Evolutionary conservation across 2,113 vertebrate genomes (phyloP).

Genomic region (Anseranas semipalmata): DNA sequence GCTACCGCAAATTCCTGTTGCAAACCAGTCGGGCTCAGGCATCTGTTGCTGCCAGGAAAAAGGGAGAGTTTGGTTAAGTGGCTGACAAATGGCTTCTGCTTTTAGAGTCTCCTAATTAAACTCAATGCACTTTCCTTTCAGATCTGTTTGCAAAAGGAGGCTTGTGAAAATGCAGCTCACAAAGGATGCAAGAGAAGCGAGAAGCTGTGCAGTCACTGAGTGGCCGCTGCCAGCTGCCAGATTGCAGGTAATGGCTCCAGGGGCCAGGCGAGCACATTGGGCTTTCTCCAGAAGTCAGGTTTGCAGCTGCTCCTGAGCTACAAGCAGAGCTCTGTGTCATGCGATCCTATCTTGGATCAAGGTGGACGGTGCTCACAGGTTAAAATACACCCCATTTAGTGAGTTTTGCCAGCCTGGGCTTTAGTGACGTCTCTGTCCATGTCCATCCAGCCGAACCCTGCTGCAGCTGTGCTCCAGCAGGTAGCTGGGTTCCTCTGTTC

Average conservation of each 20-base stretch:
- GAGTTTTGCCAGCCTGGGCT: not conserved
- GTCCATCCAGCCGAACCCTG: not conserved
- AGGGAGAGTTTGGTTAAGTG: not conserved
- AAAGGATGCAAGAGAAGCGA: not conserved
- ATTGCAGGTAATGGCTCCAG: rapidly evolving
- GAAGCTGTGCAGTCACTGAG: too few species aligned
- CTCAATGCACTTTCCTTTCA: not conserved
- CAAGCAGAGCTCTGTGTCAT: not conserved
- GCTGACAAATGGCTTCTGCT: not conserved
- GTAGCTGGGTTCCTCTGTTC: not conserved
- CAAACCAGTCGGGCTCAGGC: not conserved
- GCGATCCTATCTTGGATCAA: not conserved
- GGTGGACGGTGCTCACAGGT: not conserved
- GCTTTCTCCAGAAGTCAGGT: not conserved
- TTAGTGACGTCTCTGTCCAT: not conserved
- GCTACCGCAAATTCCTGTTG: not conserved
- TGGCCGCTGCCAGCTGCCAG: not conserved
- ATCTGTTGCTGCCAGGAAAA: not conserved
- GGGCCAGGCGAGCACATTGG: rapidly evolving
- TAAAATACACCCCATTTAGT: rapidly evolving
- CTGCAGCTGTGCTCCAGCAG: not conserved
- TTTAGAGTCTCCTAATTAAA: not conserved
- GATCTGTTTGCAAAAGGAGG: not conserved
- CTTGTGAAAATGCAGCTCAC: not conserved
- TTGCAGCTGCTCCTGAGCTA: not conserved